Percentiles rank a stretch among this genome's conserved stretches.
phyloP scores from a whole-genome alignment of 2,888 invertebrate genomes.

The Thymelicus acteon region DNA sequence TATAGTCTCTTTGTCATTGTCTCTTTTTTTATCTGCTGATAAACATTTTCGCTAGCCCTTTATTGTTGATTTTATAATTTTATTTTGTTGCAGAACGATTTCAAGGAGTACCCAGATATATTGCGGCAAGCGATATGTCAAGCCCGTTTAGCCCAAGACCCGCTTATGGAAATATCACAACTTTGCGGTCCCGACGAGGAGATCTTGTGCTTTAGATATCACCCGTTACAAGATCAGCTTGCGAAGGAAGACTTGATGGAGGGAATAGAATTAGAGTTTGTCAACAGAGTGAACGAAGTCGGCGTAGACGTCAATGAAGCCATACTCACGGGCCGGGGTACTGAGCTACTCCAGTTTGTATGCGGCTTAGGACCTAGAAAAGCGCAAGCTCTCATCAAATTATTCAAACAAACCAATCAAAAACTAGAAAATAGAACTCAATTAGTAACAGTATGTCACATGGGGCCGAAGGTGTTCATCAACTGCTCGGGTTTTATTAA shows the following conservation, averaged over 20 bases:
- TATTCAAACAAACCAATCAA: slow-evolving; percentile 95
- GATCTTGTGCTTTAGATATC: slow-evolving; percentile 96
- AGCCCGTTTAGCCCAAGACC: slow-evolving; percentile 97
- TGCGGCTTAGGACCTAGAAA: slow-evolving; percentile 98
- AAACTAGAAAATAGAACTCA: slow-evolving; percentile 97
- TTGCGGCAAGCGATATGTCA: slow-evolving; percentile 97
- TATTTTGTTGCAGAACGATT: slow-evolving; percentile 86
- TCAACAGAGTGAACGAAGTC: slow-evolving; percentile 98
- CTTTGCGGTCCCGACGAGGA: slow-evolving; percentile 98
- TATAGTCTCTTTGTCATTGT: no score
- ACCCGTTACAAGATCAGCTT: slow-evolving; percentile 92
- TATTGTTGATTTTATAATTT: slow-evolving; percentile 27
- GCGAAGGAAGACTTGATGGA: slow-evolving; percentile 94
- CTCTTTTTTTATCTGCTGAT: no score
- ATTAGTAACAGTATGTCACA: slow-evolving; percentile 96
- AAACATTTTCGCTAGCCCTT: no score
- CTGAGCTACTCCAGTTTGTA: slow-evolving; percentile 97
- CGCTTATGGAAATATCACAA: slow-evolving; percentile 97
- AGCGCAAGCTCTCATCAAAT: slow-evolving; percentile 93
- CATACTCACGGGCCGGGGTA: slow-evolving; percentile 94
- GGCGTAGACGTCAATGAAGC: slow-evolving; percentile 98
- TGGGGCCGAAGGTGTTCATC: slow-evolving; percentile 99
- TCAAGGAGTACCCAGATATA: slow-evolving; percentile 96
- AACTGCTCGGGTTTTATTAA: slow-evolving; percentile 99
- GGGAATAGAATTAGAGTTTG: slow-evolving; percentile 94